Conservation (phyloP, 2,797 vertebrate species). For the Peromyscus melanophrys region DNA sequence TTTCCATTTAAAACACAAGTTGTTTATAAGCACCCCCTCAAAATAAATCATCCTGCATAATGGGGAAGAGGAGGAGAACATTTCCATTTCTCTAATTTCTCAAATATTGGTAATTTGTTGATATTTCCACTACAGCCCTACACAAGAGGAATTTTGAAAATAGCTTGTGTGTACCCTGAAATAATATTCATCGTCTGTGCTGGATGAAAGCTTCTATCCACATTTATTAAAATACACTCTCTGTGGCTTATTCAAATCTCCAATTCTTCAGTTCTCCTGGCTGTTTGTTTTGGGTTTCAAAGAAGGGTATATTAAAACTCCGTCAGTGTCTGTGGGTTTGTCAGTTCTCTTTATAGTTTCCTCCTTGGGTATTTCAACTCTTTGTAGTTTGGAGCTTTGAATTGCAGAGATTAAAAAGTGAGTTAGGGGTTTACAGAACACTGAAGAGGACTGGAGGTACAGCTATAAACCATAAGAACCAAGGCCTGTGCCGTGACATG, state of each 20-base stretch:
- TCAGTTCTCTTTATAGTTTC: constrained; percentile 37
- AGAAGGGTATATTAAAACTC: not conserved
- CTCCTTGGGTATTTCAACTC: constrained; percentile 9
- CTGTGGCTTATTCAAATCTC: constrained; percentile 39
- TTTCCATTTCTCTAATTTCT: constrained; percentile 1
- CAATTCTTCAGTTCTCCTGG: not conserved
- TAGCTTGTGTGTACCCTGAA: constrained; percentile 1
- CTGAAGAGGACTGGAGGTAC: not conserved
- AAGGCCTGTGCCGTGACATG: not conserved
- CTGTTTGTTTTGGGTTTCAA: constrained; percentile 36
- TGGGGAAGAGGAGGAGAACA: not conserved
- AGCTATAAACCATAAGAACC: not conserved
- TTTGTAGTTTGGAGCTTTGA: constrained; percentile 59
- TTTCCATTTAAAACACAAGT: constrained; percentile 28
- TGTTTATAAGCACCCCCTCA: not conserved
- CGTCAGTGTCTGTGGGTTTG: not conserved
- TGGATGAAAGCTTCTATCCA: not conserved
- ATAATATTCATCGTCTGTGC: not conserved
- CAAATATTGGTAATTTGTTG: constrained; percentile 27
- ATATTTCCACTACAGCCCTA: not conserved
- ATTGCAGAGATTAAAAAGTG: constrained; percentile 43
- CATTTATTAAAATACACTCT: constrained; percentile 27
- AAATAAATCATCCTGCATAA: not conserved
- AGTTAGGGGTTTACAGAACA: constrained; percentile 11
- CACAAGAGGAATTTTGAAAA: constrained; percentile 2